Base-by-base conservation (phyloP, 2,888 invertebrate species). In the Aleiodes leptofemur region DNA sequence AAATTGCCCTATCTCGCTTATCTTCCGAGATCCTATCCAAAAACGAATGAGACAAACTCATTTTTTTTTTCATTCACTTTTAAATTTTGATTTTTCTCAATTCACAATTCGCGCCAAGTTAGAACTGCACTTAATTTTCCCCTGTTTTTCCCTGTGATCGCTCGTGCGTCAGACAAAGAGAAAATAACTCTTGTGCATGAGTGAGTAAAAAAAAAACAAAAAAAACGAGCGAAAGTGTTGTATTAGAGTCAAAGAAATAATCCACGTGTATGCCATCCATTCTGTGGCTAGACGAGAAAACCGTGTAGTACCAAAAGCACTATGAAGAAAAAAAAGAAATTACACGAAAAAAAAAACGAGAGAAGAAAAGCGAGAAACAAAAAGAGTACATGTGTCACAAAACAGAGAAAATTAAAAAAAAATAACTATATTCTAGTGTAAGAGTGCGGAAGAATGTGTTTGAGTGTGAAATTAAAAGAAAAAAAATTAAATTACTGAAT, bases 301-400 rank as follows among this genome's bases (percentile, higher is more conserved):
- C 61, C 53, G 69, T 59, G 43, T 53, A 73, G 69, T 57, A 74
- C 69, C 69, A 61, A 74, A 34, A 74, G 74, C 74, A 59, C 68
- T 73, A 38, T 53, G 61, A 69, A 73, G 72, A 57, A 38, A 69
- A 14, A 53, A 50, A 61, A 59, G 55, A 50, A 34, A 69, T 51
- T 56, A 69, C 29, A 59, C 38, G 13, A 59, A 59, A 73, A 59
- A 69, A 72, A 59, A 69, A 70, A 34, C n/a, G n/a, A n/a, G n/a
- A 23, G 23, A 50, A 53, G 57, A 43, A 59, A 55, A 66, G 9
- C 31, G 11, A 56, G 51, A 51, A 50, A 78, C 23, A 64, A 16
- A 74, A 64, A 72, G 53, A 61, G 34, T 64, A 57, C 66, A 50
- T 70, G 64, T 72, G 51, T 51, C 50, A 73, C 14, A 68, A 51